A percentile compares a stretch with the other conserved stretches of the same genome.
These are phyloP conservation scores for Mallotus villosus DNA, from an alignment of 2,797 vertebrate species.

Conservation along the genomic window DNA sequence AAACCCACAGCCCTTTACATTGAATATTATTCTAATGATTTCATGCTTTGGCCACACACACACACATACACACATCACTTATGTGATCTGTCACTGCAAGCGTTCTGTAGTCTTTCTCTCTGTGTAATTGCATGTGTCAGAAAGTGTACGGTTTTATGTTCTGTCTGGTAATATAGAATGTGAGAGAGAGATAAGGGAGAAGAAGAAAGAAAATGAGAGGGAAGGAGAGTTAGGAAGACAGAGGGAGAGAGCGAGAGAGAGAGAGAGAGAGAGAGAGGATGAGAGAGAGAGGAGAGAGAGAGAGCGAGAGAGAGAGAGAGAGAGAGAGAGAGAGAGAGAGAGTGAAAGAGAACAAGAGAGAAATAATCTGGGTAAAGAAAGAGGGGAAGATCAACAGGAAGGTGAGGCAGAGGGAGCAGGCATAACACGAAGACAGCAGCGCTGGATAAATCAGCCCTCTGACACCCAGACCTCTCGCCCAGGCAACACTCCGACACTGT, in stretches of 20 bases:
- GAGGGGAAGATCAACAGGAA: slow-evolving; percentile 82
- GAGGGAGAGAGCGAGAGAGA: background rate
- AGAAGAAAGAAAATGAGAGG: background rate
- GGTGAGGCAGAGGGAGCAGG: slow-evolving; percentile 73
- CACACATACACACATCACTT: no score
- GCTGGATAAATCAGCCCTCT: slow-evolving; percentile 76
- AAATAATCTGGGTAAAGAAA: slow-evolving; percentile 68
- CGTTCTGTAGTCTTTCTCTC: no score
- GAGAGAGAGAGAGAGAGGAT: background rate
- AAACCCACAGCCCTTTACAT: background rate
- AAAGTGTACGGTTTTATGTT: no score
- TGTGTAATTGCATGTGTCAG: no score
- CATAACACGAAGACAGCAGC: slow-evolving; percentile 76
- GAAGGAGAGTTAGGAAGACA: background rate
- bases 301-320: background rate
- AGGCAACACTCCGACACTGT: slow-evolving; percentile 39
- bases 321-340: slow-evolving; percentile 32
- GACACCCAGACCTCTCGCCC: slow-evolving; percentile 23
- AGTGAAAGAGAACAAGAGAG: slow-evolving; percentile 39
- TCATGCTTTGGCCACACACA: no score
- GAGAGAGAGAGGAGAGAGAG: no score
- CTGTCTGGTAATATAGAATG: background rate
- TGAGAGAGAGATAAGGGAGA: background rate
- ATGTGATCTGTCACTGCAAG: no score
- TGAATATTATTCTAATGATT: background rate